Base-by-base conservation (phyloP, 1,140 invertebrate genomes). In the Aphaenogaster ashmeadi region DNA sequence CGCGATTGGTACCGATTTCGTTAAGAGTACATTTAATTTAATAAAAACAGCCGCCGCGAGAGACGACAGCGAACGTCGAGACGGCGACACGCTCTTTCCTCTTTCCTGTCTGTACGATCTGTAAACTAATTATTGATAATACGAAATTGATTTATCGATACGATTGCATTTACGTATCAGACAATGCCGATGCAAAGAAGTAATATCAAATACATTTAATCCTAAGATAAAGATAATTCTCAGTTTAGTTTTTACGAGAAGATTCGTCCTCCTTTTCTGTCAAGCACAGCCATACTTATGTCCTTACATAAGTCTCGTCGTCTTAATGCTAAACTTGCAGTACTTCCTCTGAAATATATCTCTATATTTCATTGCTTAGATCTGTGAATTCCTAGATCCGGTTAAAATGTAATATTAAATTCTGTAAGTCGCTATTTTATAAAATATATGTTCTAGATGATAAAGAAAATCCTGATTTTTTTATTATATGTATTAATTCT, bases 1-100 rank as follows among this genome's bases (percentile, higher is more conserved):
- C 33, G 75, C 85, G 60, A 89, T 90, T 74, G 88, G 60, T 50
- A 13, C 21, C 77, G 83, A 86, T 90, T 86, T 71, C 21, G 81
- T 86, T 83, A 58, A 50, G 67, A 56, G 60, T 75, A 38, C 69
- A 52, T 86, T 90, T 90, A 90, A 91, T 91, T 90, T 72, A 64
- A 52, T 50, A 50, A 85, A 47, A 69, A 58, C 44, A 21, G 41
- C 41, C 50, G 41, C 33, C 47, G 38, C 64, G 75, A 80, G 15
- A 85, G 8, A 18, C 44, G 36, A 8, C 54, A 2, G 54, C 4
- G 21, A 50, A 41, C 13, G 36, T 3, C 27, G n/a, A 38, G n/a
- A 27, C 5, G 33, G 13, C 50, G 41, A 69, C 36, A 13, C 27
- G 67, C n/a, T 13, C 2, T 66, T 66, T 44, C 13, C 47, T 66